phyloP scores from a whole-genome alignment of 2,113 vertebrate species.

The Mormyrus iriodes region DNA sequence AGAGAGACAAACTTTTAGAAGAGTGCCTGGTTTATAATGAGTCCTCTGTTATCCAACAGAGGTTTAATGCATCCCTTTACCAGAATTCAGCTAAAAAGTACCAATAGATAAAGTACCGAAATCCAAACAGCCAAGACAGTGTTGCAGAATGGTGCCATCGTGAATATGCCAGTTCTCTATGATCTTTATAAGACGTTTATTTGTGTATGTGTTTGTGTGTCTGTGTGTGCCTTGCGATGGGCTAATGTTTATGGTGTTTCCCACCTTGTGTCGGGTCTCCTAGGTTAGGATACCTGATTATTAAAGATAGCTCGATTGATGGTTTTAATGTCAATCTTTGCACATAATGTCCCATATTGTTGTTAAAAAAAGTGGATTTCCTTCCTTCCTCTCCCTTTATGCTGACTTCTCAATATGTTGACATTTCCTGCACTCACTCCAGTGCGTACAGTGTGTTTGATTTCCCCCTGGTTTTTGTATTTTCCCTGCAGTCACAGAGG shows the following conservation, averaged over 20 bases:
- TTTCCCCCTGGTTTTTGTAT: background rate
- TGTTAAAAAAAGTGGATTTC: background rate
- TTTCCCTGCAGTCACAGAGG: conserved; percentile 60
- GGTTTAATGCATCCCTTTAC: background rate
- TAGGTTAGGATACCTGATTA: background rate
- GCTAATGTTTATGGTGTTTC: background rate
- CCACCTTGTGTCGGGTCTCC: background rate
- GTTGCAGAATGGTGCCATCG: background rate
- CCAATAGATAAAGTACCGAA: background rate
- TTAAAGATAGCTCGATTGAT: background rate
- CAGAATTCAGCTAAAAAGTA: background rate
- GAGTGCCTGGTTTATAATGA: background rate
- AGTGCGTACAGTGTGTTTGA: background rate
- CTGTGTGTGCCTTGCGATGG: background rate
- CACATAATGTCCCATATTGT: background rate
- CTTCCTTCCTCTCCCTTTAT: background rate
- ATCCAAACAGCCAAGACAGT: background rate
- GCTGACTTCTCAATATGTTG: background rate
- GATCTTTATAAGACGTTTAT: background rate
- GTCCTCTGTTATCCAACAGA: background rate
- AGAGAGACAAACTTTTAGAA: too few relatives aligned
- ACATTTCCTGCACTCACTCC: background rate
- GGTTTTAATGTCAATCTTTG: background rate
- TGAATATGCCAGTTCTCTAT: background rate
- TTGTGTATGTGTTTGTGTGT: background rate